Evolutionary conservation across 2,113 vertebrate species (phyloP), one percentile per base, ranked within the genome.

Genomic region (Tetrao urogallus): DNA sequence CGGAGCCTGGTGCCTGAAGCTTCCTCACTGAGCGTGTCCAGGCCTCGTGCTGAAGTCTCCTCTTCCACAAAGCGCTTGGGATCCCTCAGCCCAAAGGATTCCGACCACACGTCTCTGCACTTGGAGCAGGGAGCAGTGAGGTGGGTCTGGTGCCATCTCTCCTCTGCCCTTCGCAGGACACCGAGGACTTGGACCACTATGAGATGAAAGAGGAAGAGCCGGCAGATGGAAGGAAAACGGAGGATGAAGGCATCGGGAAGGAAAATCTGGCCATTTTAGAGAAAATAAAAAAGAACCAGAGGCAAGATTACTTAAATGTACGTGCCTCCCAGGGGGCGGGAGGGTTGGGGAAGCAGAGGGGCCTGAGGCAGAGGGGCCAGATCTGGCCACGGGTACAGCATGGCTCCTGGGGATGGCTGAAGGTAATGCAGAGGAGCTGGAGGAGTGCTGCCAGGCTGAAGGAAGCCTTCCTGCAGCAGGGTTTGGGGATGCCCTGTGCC

Each of bases 241-340:
- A 98, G 93, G 98, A 98, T 10, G 98, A 98, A 60, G 98, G 98
- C 95, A 98, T 98, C 13, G 98, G 98, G 20, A 98, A 98, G 91
- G 98, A 98, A 67, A 98, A 98, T 93, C 63, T 98, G 96, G 98
- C 98, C 90, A 98, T 98, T 78, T 82, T 98, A 78, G 98, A 98
- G 97, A 98, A 98, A 94, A 98, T 98, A 6, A 98, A 98, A 97
- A 98, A 98, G 97, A 98, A 98, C 97, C 98, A 98, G 98, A 98
- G 98, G 98, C 98, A 98, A 98, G 98, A 98, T 98, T 98, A 98
- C 97, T 97, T 98, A 97, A 98, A 98, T 95, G 98, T 98, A 98
- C 97, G 98, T 98, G 97, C 91, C 93, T 4, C 94, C 93, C 58
- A 82, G 94, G 30, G 74, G 95, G 93, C 21, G 30, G 91, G 80